A percentile compares a stretch with the other conserved stretches of the same genome.
Evolutionary conservation across 2,113 vertebrate species (phyloP).

Genomic region (Sinosuthora webbiana): DNA sequence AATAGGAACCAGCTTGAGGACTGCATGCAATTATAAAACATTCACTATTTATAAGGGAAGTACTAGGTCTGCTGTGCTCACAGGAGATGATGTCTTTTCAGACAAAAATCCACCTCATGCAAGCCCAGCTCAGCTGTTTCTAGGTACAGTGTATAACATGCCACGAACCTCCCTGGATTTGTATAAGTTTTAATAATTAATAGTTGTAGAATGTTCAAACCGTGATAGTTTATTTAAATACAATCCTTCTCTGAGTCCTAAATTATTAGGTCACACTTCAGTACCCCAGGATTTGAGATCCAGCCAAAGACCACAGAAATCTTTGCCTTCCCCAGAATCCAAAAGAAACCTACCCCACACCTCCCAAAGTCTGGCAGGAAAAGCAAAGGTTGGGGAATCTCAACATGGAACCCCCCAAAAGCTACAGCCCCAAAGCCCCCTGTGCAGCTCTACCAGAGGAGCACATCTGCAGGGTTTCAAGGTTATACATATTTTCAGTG

Average conservation of each 20-base stretch:
- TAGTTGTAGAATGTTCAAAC: slow-evolving; percentile 29
- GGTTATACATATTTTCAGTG: not conserved
- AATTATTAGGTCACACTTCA: slow-evolving; percentile 58
- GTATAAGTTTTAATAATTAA: slow-evolving; percentile 53
- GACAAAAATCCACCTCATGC: not conserved
- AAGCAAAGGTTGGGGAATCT: not conserved
- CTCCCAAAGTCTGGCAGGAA: not conserved
- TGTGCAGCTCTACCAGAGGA: not conserved
- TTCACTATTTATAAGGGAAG: slow-evolving; percentile 42
- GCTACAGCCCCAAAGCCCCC: not conserved
- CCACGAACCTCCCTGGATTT: slow-evolving; percentile 1
- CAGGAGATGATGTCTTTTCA: slow-evolving; percentile 33
- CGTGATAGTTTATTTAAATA: slow-evolving; percentile 56
- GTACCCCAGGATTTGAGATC: slow-evolving; percentile 45
- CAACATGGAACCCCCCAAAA: not conserved
- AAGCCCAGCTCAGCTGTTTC: slow-evolving; percentile 59
- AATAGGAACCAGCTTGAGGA: slow-evolving; percentile 63
- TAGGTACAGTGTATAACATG: not conserved
- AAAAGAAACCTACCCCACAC: not conserved
- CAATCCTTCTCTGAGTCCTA: slow-evolving; percentile 4
- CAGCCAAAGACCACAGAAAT: slow-evolving; percentile 53
- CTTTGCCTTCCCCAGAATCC: slow-evolving; percentile 20
- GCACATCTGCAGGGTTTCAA: not conserved
- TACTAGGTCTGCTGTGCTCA: slow-evolving; percentile 40
- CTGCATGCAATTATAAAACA: slow-evolving; percentile 52